Conservation (phyloP, 1,140 invertebrate genomes). For the Diorhabda sublineata region DNA sequence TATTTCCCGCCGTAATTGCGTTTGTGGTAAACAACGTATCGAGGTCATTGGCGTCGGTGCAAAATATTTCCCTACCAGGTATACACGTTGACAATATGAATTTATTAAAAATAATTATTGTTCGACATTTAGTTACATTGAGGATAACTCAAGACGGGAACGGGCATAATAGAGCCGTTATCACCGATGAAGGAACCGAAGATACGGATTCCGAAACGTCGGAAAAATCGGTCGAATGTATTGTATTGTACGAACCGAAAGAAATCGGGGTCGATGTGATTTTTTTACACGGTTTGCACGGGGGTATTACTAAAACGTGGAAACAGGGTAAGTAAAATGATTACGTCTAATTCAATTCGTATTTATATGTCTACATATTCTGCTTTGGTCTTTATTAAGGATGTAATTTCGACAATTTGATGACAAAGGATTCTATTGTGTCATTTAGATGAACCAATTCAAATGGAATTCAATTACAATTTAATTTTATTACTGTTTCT, state of each 20-base stretch:
- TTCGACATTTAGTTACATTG: neutral
- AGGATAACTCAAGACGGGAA: constrained; percentile 1
- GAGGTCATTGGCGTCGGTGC: constrained; percentile 49
- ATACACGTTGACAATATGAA: neutral
- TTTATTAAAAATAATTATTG: no score
- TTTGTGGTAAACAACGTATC: constrained; percentile 52
- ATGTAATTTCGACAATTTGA: no score
- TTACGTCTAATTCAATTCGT: no score
- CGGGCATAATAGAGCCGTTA: constrained; percentile 17
- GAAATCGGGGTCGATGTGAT: constrained; percentile 53
- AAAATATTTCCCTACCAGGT: constrained; percentile 34
- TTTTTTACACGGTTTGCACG: constrained; percentile 58
- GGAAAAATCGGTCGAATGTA: constrained; percentile 31
- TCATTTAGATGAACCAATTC: no score
- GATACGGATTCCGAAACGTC: neutral
- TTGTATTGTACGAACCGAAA: constrained; percentile 30
- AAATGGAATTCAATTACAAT: no score
- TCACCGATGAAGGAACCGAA: neutral
- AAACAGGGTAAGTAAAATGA: constrained; percentile 47
- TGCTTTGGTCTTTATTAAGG: no score
- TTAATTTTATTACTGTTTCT: no score
- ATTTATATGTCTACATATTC: no score
- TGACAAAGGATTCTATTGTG: no score
- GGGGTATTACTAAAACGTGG: constrained; percentile 56
- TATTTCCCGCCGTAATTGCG: constrained; percentile 48